Evolutionary conservation across 2,888 invertebrate species (phyloP).

Genomic region (Phyllotreta striolata): DNA sequence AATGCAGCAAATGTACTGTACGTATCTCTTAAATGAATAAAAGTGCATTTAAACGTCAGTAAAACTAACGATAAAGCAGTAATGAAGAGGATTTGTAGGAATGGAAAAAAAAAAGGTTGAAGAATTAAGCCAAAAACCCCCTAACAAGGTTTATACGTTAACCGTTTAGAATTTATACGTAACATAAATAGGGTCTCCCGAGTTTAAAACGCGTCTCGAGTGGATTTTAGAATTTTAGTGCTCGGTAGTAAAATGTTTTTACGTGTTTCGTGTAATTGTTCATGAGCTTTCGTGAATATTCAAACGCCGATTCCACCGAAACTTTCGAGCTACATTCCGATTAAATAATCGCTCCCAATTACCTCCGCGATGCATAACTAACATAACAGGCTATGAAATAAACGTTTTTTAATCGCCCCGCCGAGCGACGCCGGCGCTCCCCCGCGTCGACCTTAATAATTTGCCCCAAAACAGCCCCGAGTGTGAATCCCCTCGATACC

Average conservation of each 20-base stretch:
- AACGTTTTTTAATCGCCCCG: conserved; percentile 24
- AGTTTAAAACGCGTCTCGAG: conserved; percentile 26
- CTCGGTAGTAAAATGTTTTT: conserved; percentile 30
- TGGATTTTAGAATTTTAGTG: conserved; percentile 29
- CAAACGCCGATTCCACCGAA: conserved; percentile 3
- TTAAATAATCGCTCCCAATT: neutral
- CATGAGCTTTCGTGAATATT: conserved; percentile 29
- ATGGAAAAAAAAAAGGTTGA: too few species aligned
- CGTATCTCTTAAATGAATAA: too few species aligned
- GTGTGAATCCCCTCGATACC: conserved; percentile 43
- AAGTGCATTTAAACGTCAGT: too few species aligned
- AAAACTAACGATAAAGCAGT: too few species aligned
- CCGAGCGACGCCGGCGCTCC: conserved; percentile 10
- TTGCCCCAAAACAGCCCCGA: conserved; percentile 39
- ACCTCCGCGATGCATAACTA: too few species aligned
- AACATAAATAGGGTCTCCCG: conserved; percentile 25
- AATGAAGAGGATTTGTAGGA: too few species aligned
- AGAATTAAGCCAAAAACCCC: neutral
- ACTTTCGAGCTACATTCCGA: conserved; percentile 18
- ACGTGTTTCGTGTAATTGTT: conserved; percentile 32
- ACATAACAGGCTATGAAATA: too few species aligned
- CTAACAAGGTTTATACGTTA: conserved; percentile 5
- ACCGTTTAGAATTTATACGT: conserved; percentile 23
- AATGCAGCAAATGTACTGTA: too few species aligned
- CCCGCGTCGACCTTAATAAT: conserved; percentile 31